Evolutionary conservation across 2,888 invertebrate genomes (phyloP), one percentile per base, ranked within the genome.

Genomic region (Teinopalpus imperialis): DNA sequence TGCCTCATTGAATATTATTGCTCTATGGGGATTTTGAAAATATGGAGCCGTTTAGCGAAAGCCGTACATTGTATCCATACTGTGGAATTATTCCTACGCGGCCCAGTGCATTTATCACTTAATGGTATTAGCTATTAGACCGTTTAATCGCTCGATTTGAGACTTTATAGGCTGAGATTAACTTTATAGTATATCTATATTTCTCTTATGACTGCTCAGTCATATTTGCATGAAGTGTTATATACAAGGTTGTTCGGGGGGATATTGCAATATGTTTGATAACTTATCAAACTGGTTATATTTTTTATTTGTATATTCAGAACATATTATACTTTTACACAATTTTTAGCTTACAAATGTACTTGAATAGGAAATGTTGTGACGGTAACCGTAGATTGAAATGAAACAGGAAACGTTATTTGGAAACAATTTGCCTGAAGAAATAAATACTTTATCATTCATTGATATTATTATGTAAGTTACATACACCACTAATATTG

Each of bases 21-120:
- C 86, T 83, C 87, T 85, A 81, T 86, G 72, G 88, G 88, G 88
- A 88, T 88, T 87, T 86, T 82, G 81, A 85, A 88, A 88, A 88
- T 87, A 88, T 88, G 88, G 83, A 87, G 77, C 82, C 88, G 86
- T 86, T 88, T 88, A 88, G 78, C 72, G 66, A 86, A 81, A 85
- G 83, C 85, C 74, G 79, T 82, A 86, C 83, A 87, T 85, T 87
- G 87, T 88, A 82, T 85, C 86, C 85, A 77, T 81, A 74, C 73
- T 69, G 72, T 63, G 79, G 86, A 87, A 88, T 87, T 87, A 88
- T 88, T 88, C 87, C 87, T 82, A 85, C 71, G 66, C 71, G 77
- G 67, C 79, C 69, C 80, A 78, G 69, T 82, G 85, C 83, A 82
- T 87, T 87, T 87, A 87, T 87, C 86, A 83, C 86, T 85, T 87